Percentiles rank a stretch among this genome's conserved stretches.
These are phyloP conservation scores for Peromyscus nudipes DNA, from an alignment of 2,797 vertebrate genomes.

Conservation along the genomic window DNA sequence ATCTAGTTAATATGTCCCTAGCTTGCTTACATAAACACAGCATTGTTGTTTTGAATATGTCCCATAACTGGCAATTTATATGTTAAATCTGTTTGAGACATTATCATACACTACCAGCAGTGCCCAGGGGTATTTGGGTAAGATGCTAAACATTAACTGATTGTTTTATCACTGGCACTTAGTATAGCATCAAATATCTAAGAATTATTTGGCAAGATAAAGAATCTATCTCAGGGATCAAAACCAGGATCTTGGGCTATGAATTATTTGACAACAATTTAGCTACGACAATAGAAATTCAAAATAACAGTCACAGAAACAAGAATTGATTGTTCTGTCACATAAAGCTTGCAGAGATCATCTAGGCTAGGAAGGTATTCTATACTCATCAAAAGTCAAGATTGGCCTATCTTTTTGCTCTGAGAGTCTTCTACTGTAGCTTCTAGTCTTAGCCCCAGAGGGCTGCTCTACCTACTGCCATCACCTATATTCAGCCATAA, in stretches of 20 bases:
- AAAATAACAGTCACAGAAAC: not conserved
- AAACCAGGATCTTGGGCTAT: not conserved
- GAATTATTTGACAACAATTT: conserved; percentile 24
- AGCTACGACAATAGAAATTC: not conserved
- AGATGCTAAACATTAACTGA: not conserved
- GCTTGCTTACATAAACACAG: not conserved
- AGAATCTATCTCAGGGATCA: not conserved
- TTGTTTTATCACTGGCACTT: not conserved
- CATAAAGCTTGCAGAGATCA: not conserved
- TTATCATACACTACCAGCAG: not conserved
- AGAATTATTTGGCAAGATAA: not conserved
- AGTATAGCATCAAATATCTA: not conserved
- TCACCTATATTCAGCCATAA: not conserved
- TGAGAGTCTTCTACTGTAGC: not conserved
- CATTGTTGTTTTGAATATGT: not conserved
- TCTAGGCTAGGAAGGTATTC: not conserved
- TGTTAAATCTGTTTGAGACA: not conserved
- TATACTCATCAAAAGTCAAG: not conserved
- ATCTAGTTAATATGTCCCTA: not conserved
- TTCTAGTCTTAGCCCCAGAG: not conserved
- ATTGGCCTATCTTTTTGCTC: not conserved
- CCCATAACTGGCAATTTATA: not conserved
- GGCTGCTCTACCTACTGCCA: too few relatives aligned
- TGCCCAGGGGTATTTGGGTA: not conserved
- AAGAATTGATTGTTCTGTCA: not conserved